phyloP scores from a whole-genome alignment of 2,888 invertebrate species.

The Dryomyza anilis region DNA sequence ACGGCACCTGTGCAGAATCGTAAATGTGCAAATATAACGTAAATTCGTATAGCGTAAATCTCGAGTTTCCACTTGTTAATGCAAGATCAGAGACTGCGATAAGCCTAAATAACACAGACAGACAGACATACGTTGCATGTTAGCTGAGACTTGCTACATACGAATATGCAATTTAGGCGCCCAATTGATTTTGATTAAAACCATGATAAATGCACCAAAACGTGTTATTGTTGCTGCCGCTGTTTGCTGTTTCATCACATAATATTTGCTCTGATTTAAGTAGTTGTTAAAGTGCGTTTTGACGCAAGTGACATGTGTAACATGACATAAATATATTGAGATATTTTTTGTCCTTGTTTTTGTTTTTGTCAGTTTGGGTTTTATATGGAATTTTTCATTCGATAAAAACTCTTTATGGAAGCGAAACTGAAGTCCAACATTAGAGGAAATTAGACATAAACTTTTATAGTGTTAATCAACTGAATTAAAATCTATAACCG shows the following conservation, averaged over 20 bases:
- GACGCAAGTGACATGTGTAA: conserved; percentile 12
- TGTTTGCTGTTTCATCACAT: neutral
- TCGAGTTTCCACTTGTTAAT: conserved; percentile 16
- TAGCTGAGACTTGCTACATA: too few species aligned
- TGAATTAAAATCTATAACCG: too few species aligned
- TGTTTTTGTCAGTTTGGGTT: too few species aligned
- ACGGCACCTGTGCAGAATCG: neutral
- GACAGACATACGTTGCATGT: too few species aligned
- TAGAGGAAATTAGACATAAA: too few species aligned
- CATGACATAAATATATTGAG: too few species aligned
- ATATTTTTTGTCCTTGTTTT: too few species aligned
- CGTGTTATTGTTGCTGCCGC: neutral
- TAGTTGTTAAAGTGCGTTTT: conserved; percentile 14
- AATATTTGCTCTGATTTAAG: neutral
- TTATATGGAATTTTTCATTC: too few species aligned
- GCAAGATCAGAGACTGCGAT: conserved; percentile 18
- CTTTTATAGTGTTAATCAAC: too few species aligned
- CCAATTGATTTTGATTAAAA: conserved; percentile 11
- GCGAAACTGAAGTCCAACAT: too few species aligned
- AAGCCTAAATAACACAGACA: neutral
- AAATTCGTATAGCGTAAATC: conserved; percentile 2
- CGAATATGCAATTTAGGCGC: conserved; percentile 15
- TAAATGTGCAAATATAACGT: too few species aligned
- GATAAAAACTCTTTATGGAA: too few species aligned
- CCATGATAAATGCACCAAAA: neutral